phyloP scores from a whole-genome alignment of 2,113 vertebrate genomes.

The Paradoxurus hermaphroditus region DNA sequence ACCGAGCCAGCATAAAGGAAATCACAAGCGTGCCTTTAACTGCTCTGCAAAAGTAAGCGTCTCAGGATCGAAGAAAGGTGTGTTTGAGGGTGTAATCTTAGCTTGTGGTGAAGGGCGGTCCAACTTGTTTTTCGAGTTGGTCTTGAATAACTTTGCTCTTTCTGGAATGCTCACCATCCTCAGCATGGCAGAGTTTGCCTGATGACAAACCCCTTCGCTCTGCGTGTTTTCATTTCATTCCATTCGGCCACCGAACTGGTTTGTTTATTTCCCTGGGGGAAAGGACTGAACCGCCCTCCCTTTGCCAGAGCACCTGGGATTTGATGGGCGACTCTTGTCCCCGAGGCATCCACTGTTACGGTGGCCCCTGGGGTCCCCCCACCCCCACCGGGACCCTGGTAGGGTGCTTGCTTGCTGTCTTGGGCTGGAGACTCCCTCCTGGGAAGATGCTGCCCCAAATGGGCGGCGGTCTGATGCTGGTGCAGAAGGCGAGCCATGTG shows the following conservation, averaged over 20 bases:
- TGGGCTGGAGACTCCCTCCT: neutral
- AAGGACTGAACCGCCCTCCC: neutral
- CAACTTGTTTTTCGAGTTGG: constrained; percentile 88
- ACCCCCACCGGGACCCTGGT: neutral
- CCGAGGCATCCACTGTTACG: neutral
- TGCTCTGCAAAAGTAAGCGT: constrained; percentile 76
- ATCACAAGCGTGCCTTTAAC: constrained; percentile 78
- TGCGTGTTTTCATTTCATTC: too few relatives aligned
- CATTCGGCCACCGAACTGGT: neutral
- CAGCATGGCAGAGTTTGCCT: constrained; percentile 79
- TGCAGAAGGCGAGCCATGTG: constrained; percentile 37
- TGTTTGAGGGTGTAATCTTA: constrained; percentile 85
- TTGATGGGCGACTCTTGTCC: neutral
- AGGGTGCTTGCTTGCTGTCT: fast-evolving
- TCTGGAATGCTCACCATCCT: constrained; percentile 82
- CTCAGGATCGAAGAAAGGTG: constrained; percentile 83
- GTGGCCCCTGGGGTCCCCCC: neutral
- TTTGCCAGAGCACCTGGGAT: neutral
- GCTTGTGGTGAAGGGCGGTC: constrained; percentile 79
- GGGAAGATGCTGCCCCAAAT: neutral
- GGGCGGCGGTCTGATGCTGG: neutral
- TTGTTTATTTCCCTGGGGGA: constrained; percentile 40
- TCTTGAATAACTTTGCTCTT: constrained; percentile 84
- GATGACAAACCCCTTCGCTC: constrained; percentile 75
- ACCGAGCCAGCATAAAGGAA: constrained; percentile 75